Evolutionary conservation across 2,888 invertebrate species (phyloP), one percentile per base, ranked within the genome.

Genomic region (Troilus luridus): DNA sequence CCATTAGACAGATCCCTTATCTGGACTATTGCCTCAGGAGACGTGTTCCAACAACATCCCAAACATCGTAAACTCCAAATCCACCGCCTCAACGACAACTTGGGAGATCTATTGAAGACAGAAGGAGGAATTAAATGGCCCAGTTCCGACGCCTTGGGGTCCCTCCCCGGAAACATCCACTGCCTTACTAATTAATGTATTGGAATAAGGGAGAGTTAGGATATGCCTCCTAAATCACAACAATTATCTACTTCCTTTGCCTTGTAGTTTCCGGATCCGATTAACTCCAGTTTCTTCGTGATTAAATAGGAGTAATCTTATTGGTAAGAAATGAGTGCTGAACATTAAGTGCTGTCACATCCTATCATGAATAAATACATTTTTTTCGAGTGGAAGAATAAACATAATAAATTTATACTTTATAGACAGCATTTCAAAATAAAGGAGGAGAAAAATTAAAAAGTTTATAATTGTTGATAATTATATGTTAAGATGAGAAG

Each of bases 131-230:
- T 58, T 85, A 85, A 85, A 85, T 85, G 85, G 85, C 85, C 85
- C 85, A 85, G 85, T 85, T 85, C 85, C 85, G 85, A 85, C 85
- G 85, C 85, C 85, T 85, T 85, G 56, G 85, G 56, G n/a, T 58
- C 85, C 85, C 21, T 54, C 10, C 19, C 85, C 56, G 85, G 85
- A 85, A 85, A 54, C 85, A 56, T 62, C 89, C 89, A 72, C 72
- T 90, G 77, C 81, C 90, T 81, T 90, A 60, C 88, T 90, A 90
- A 90, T 90, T 90, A 90, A 90, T 90, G 90, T 90, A 90, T 90
- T 72, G 90, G 90, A 90, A 90, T 90, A 90, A 90, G 90, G 81
- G 77, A 77, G 67, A 24, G 64, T 54, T 62, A 41, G 64, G 89
- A 62, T 64, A 64, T 62, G 41, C 89, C 89, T 54, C 67, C 89